These are phyloP conservation scores for Nothobranchius kuhntae DNA, from an alignment of 2,113 vertebrate genomes.

Conservation along the genomic window DNA sequence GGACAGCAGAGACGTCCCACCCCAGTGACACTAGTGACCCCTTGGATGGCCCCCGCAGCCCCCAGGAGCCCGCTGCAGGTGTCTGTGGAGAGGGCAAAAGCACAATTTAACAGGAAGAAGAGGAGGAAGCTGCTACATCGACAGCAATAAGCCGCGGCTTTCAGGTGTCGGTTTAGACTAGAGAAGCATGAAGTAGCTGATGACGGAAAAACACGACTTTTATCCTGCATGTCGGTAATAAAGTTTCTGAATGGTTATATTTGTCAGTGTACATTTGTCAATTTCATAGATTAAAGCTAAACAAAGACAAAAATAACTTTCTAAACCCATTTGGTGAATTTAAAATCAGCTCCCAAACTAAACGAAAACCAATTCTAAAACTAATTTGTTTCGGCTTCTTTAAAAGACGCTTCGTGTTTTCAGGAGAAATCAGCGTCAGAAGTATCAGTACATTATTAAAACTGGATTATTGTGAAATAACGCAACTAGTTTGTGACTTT, in stretches of 20 bases:
- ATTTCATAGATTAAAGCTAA: neutral
- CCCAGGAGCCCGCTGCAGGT: conserved; percentile 47
- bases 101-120: conserved; percentile 64
- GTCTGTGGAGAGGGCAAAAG: conserved; percentile 50
- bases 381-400: too few relatives aligned
- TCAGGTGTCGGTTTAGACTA: neutral
- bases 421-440: too few relatives aligned
- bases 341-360: too few relatives aligned
- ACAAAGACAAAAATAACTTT: neutral
- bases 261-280: neutral
- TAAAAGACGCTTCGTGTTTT: too few relatives aligned
- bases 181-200: conserved; percentile 8
- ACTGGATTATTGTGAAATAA: too few relatives aligned
- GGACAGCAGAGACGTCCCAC: conserved; percentile 32
- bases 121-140: conserved; percentile 46
- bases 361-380: too few relatives aligned
- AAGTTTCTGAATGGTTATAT: conserved; percentile 37
- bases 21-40: conserved; percentile 28
- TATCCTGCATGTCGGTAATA: conserved; percentile 41
- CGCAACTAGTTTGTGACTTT: too few relatives aligned
- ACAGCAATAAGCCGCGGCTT: conserved; percentile 13
- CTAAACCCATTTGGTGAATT: neutral
- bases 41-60: neutral
- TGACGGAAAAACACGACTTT: conserved; percentile 25
- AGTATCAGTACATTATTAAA: too few relatives aligned